Percentiles rank a stretch among this genome's conserved stretches.
Conservation (phyloP, 2,113 vertebrate species). For the Chionis minor region DNA sequence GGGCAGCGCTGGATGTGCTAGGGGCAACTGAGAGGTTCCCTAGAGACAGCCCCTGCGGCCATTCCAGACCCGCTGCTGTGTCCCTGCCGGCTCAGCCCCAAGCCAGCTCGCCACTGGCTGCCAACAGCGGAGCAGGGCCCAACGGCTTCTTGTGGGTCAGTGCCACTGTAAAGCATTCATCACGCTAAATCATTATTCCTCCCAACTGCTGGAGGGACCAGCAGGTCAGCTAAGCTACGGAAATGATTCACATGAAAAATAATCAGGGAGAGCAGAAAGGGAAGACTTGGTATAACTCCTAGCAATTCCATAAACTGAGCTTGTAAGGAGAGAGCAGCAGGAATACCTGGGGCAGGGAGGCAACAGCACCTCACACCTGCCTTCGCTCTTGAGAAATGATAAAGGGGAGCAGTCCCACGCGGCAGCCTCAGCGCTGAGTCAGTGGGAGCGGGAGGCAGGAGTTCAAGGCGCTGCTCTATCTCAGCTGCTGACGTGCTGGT, state of each 20-base stretch:
- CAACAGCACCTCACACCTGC: background rate
- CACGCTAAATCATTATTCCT: background rate
- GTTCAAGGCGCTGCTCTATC: background rate
- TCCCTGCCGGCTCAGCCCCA: background rate
- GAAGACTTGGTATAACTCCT: background rate
- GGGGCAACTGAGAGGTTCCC: background rate
- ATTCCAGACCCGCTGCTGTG: background rate
- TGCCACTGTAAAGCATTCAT: background rate
- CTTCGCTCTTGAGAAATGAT: background rate
- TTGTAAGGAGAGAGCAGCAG: background rate
- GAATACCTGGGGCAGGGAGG: background rate
- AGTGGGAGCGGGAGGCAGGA: background rate
- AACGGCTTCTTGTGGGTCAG: background rate
- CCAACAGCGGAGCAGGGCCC: background rate
- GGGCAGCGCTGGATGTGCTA: background rate
- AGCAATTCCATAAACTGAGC: background rate
- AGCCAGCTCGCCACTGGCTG: background rate
- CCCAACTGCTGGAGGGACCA: background rate
- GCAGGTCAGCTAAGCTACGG: background rate
- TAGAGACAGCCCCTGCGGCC: background rate
- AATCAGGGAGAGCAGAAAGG: background rate
- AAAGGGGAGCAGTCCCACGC: background rate
- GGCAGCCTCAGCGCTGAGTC: background rate
- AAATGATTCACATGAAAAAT: background rate
- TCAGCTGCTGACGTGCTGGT: fast-evolving